Evolutionary conservation across 1,140 invertebrate species (phyloP).

Genomic region (Hylyphantes graminicola): DNA sequence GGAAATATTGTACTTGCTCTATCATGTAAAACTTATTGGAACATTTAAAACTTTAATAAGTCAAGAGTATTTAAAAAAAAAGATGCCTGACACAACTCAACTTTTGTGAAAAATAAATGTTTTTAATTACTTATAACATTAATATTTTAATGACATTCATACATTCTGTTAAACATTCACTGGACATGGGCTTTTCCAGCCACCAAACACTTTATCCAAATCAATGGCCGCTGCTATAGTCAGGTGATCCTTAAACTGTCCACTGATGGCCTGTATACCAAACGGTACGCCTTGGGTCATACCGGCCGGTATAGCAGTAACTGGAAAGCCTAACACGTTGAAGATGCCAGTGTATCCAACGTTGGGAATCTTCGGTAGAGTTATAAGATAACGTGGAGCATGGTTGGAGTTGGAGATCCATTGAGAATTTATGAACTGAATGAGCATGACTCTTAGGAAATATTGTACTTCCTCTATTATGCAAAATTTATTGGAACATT

Average conservation of each 20-base stretch:
- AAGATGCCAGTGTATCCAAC: conserved; percentile 78
- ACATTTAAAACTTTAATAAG: no score
- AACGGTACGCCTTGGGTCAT: conserved; percentile 68
- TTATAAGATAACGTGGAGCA: conserved; percentile 79
- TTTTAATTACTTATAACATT: no score
- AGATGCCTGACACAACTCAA: no score
- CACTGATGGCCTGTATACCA: conserved; percentile 68
- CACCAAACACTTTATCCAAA: conserved; percentile 65
- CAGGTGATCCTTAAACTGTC: conserved; percentile 64
- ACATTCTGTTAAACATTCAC: conserved; percentile 6
- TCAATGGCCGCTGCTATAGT: conserved; percentile 64
- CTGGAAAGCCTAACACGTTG: conserved; percentile 50
- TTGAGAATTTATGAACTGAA: not conserved
- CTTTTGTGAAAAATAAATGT: no score
- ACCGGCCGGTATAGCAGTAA: conserved; percentile 55
- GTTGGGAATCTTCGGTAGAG: conserved; percentile 83
- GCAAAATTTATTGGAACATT: no score
- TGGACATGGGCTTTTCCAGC: conserved; percentile 63
- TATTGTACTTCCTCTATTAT: no score
- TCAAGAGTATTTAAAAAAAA: no score
- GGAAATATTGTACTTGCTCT: no score
- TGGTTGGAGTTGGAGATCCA: conserved; percentile 14
- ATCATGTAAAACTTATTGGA: no score
- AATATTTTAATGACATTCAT: not conserved
- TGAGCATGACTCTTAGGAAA: no score